Evolutionary conservation across 2,113 vertebrate species (phyloP).

Genomic region (Ophthalmolycus amberensis): DNA sequence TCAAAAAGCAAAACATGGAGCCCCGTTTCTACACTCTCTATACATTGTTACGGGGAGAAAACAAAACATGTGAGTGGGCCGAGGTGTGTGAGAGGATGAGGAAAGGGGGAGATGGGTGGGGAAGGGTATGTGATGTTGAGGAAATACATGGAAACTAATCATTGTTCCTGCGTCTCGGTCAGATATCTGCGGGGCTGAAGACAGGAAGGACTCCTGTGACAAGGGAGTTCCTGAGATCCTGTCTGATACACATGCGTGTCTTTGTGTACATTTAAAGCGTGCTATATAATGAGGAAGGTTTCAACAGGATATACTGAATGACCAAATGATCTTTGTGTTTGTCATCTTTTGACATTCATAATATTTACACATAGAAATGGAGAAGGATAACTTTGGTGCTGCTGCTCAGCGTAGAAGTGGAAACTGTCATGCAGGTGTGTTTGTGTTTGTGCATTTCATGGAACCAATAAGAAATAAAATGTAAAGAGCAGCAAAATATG

Average conservation of each 20-base stretch:
- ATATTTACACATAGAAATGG: conserved; percentile 55
- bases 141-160: conserved; percentile 74
- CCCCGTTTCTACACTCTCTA: not conserved
- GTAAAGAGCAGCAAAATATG: not conserved
- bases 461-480: not conserved
- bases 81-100: conserved; percentile 55
- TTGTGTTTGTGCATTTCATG: not conserved
- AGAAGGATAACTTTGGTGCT: not conserved
- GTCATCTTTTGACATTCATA: conserved; percentile 19
- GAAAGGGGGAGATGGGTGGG: conserved; percentile 52
- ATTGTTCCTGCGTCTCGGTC: conserved; percentile 78
- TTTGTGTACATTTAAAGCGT: conserved; percentile 16
- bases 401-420: not conserved
- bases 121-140: conserved; percentile 41
- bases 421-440: not conserved
- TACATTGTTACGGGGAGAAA: conserved; percentile 16
- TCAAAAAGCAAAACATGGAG: conserved; percentile 52
- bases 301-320: conserved; percentile 12
- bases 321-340: conserved; percentile 29
- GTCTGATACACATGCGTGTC: conserved; percentile 14
- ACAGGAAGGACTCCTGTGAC: conserved; percentile 74
- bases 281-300: not conserved
- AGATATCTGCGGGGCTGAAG: conserved; percentile 64
- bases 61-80: not conserved
- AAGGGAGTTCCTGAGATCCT: conserved; percentile 63